Evolutionary conservation across 2,797 vertebrate genomes (phyloP), one percentile per base, ranked within the genome.

Genomic region (Tragelaphus oryx): DNA sequence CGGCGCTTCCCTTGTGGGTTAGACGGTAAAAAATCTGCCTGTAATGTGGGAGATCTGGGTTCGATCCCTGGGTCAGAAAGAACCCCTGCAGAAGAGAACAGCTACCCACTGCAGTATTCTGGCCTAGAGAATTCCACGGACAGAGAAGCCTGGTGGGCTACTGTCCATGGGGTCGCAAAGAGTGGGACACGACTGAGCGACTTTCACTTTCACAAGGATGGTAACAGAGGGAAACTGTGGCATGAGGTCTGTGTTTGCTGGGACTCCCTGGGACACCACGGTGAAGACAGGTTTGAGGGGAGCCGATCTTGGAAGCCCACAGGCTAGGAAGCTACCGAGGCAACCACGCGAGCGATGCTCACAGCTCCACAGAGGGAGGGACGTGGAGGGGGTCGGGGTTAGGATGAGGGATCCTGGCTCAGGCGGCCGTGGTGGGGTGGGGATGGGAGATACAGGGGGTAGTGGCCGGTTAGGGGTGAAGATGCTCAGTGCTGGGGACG

Each of bases 331-430:
- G 65, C 41, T n/a, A 4, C 22, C 0, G 5, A 60, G 37, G 30
- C 46, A 12, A 16, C 28, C 54, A 4, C 0, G 1, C 0, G 12
- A 44, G 84, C 2, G 1, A 0, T 2, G 17, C 6, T 41, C 24
- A 24, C 52, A 0, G 8, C 41, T 24, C 12, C 37, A 7, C 11
- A 1, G 54, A 24, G 22, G 33, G 30, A 0, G 26, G 17, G 16
- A 2, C 5, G 1, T 6, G 20, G 20, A 18, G 62, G 54, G 5
- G 13, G 17, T 5, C 10, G 1, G 68, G 68, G 33, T 24, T 71
- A 13, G 33, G 33, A 12, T 71, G 18, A 41, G 65, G 17, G 37
- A 20, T 13, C 14, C 44, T 18, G 44, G n/a, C 18, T 59, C 62
- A 3, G 26, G 33, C 1, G 22, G 17, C 57, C 6, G 1, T 1